These are phyloP conservation scores for Empidonax alnorum DNA, from an alignment of 2,113 vertebrate species.

Conservation along the genomic window DNA sequence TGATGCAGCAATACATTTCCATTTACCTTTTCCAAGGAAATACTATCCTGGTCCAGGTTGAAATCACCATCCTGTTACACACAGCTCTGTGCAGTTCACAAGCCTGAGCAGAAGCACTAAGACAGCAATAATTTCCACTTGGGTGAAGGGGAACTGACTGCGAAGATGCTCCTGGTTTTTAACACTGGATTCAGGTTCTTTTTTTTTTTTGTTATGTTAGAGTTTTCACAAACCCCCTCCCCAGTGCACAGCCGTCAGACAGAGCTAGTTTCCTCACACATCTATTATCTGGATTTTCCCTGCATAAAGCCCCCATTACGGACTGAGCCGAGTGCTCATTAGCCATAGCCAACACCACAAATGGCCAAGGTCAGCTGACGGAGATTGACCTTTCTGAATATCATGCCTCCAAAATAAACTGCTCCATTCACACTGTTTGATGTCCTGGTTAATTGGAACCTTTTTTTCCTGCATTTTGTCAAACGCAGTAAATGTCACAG, in stretches of 20 bases:
- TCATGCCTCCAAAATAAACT: slow-evolving; percentile 76
- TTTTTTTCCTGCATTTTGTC: slow-evolving; percentile 65
- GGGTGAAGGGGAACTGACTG: not conserved
- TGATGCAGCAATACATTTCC: not conserved
- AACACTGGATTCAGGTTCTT: not conserved
- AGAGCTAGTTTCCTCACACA: not conserved
- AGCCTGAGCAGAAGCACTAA: not conserved
- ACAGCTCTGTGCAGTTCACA: not conserved
- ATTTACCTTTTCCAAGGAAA: not conserved
- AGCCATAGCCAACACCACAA: slow-evolving; percentile 78
- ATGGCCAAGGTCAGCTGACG: slow-evolving; percentile 69
- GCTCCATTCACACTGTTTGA: slow-evolving; percentile 83
- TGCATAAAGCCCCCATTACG: slow-evolving; percentile 34
- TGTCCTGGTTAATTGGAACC: slow-evolving; percentile 90
- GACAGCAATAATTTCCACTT: not conserved
- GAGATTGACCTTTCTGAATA: slow-evolving; percentile 89
- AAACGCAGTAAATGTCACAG: slow-evolving; percentile 89
- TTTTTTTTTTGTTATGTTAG: not conserved
- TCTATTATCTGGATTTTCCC: not conserved
- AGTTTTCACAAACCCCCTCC: not conserved
- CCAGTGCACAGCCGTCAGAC: not conserved
- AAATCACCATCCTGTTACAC: not conserved
- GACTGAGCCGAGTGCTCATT: slow-evolving; percentile 82
- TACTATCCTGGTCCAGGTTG: not conserved
- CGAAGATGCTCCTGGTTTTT: not conserved